Conservation (phyloP, 1,140 invertebrate species). For the Cotesia chilonis region DNA sequence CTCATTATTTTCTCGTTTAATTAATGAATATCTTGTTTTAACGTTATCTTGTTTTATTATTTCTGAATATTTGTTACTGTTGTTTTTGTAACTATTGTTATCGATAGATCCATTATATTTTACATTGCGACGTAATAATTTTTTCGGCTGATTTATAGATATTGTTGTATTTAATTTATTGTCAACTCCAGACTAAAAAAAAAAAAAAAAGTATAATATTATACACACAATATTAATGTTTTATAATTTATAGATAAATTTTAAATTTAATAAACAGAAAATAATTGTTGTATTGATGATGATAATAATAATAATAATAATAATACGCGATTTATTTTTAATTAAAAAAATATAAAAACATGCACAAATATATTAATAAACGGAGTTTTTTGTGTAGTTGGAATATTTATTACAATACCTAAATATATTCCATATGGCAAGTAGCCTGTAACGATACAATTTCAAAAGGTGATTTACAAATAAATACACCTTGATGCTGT, state of each 20-base stretch:
- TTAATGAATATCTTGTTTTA: constrained; percentile 25
- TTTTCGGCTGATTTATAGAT: constrained; percentile 38
- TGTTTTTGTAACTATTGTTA: no score
- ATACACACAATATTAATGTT: background rate
- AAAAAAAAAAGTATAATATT: background rate
- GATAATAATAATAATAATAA: no score
- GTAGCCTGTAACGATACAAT: constrained; percentile 62
- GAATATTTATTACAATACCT: constrained; percentile 58
- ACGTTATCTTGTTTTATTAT: constrained; percentile 27
- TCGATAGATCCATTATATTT: constrained; percentile 6
- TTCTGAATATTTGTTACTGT: constrained; percentile 28
- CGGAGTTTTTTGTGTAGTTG: background rate
- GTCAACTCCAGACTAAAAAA: constrained; percentile 26
- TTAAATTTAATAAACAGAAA: background rate
- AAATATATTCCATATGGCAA: constrained; percentile 62
- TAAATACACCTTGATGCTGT: background rate
- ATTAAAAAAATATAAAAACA: no score
- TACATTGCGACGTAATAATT: constrained; percentile 37
- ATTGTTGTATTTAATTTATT: constrained; percentile 33
- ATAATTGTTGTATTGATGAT: no score
- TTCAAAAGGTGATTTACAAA: constrained; percentile 38
- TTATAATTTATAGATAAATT: constrained; percentile 12
- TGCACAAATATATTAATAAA: no score
- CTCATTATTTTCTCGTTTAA: constrained; percentile 41
- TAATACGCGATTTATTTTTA: no score